Evolutionary conservation across 2,888 invertebrate genomes (phyloP), one percentile per base, ranked within the genome.

Genomic region (Diachrysia chrysitis): DNA sequence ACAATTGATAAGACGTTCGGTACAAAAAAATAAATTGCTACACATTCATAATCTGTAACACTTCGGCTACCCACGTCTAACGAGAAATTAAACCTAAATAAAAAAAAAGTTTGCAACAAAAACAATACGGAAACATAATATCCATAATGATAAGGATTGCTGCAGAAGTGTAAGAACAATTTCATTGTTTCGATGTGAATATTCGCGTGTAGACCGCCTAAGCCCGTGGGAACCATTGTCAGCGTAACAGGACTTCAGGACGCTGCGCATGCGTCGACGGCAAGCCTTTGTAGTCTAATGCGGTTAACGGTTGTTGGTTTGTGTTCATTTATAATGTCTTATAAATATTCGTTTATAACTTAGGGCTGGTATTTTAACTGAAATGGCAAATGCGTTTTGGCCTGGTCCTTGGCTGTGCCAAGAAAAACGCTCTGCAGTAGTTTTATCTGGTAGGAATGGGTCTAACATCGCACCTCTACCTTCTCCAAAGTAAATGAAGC

Each of bases 191-290:
- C 64, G 64, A 67, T 82, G 82, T 63, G 83, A 85, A 83, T 62
- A 66, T 83, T 85, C 86, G 63, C 84, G 84, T 86, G 85, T 74
- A 78, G 83, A 63, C 69, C 58, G 79, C 66, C 76, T 85, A 86
- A 89, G 84, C 87, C 81, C 89, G 87, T 89, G 90, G 78, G 90
- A 90, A 66, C 80, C 63, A 79, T 83, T 85, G 83, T 85, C 57
- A 56, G 63, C 2, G 48, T 82, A 83, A 77, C 75, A 79, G 83
- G 83, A 82, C 81, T 63, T 16, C 51, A 57, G 72, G 73, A 71
- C 60, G 7, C 54, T 71, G 63, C 68, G 71, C 71, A 68, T 66
- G 71, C 75, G 71, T 76, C 68, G 66, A 78, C 60, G 71, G 83
- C 5, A 5, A 23, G 57, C 66, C 62, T 80, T 80, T 77, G 63